Conservation (phyloP, 2,113 vertebrate species). For the Peromyscus californicus region DNA sequence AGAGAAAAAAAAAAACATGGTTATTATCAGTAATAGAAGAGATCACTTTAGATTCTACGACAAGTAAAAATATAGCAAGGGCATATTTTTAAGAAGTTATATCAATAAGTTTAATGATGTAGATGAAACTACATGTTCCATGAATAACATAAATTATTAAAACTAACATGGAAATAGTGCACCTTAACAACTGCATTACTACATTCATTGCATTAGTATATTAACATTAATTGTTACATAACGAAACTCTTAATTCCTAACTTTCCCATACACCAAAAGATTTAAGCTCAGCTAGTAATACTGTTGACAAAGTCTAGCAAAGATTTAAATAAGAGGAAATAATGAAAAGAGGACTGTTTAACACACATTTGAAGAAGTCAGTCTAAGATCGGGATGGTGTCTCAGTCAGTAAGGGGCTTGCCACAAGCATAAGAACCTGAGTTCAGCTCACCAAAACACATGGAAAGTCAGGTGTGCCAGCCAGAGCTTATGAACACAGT, state of each 20-base stretch:
- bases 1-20: not conserved
- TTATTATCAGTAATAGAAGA: not conserved
- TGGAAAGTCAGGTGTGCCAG: not conserved
- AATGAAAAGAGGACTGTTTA: not conserved
- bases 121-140: not conserved
- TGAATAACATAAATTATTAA: not conserved
- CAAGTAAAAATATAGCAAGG: conserved; percentile 12
- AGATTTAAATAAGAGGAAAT: conserved; percentile 23
- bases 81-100: not conserved
- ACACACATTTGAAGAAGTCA: not conserved
- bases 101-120: not conserved
- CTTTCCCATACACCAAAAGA: not conserved
- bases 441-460: not conserved
- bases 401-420: not conserved
- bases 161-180: no score
- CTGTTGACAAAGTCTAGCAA: not conserved
- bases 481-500: no score
- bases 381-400: not conserved
- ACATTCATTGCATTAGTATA: no score
- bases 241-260: not conserved
- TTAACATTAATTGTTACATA: not conserved
- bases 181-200: no score
- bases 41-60: not conserved
- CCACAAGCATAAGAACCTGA: not conserved
- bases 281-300: not conserved